Conservation (phyloP, 2,888 invertebrate species). For the Notodonta ziczac region DNA sequence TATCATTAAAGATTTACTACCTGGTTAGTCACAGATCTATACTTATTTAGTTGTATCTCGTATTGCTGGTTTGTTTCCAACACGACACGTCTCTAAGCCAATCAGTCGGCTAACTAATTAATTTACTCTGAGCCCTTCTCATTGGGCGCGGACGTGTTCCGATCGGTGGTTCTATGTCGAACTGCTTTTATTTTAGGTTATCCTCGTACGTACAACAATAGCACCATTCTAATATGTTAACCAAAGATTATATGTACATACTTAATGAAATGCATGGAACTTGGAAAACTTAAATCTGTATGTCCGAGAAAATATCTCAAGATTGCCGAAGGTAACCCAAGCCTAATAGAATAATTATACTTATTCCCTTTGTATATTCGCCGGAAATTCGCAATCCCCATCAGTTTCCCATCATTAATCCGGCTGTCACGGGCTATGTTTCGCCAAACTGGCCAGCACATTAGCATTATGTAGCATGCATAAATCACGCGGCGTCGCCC, state of each 20-base stretch:
- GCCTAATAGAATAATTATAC: no score
- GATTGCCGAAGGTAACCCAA: no score
- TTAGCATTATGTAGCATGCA: constrained; percentile 20
- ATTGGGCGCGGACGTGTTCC: constrained; percentile 3
- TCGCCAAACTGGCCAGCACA: neutral
- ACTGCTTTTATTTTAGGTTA: neutral
- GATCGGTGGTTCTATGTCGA: neutral
- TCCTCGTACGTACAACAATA: neutral
- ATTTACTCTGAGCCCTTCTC: constrained; percentile 7
- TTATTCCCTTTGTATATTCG: neutral
- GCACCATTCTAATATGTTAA: no score
- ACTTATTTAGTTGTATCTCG: no score
- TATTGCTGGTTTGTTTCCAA: neutral
- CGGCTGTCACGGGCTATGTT: neutral
- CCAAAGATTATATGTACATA: no score
- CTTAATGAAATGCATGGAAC: no score
- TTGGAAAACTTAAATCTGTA: no score
- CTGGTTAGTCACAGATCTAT: no score
- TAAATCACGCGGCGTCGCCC: constrained; percentile 34
- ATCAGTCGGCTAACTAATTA: constrained; percentile 5
- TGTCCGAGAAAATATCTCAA: no score
- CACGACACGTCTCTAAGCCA: constrained; percentile 4
- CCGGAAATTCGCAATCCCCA: neutral
- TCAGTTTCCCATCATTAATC: neutral
- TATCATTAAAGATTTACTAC: no score